These are phyloP conservation scores for Scaptomyza flava DNA, from an alignment of 2,888 invertebrate species.

Conservation along the genomic window DNA sequence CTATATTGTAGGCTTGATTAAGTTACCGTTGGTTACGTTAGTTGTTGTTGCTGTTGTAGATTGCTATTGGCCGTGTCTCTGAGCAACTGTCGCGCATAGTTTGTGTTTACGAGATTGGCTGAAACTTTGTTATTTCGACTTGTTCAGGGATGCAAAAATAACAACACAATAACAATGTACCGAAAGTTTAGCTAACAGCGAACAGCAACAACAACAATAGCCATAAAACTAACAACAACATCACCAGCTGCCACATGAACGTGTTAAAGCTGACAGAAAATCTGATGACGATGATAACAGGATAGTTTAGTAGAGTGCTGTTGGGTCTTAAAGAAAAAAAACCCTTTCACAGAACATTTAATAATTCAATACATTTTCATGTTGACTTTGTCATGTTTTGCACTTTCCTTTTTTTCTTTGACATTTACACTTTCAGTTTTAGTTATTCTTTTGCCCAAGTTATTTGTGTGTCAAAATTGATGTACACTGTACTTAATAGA, in stretches of 20 bases:
- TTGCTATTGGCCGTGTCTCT: constrained; percentile 35
- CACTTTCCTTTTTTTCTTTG: constrained; percentile 17
- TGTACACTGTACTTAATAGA: neutral
- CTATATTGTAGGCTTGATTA: constrained; percentile 32
- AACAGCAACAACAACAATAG: constrained; percentile 28
- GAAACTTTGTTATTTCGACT: constrained; percentile 42
- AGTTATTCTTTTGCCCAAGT: neutral
- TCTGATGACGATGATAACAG: neutral
- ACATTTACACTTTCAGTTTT: constrained; percentile 30
- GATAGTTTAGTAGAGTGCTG: neutral
- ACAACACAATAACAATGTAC: constrained; percentile 18
- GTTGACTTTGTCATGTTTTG: constrained; percentile 14
- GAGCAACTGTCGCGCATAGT: constrained; percentile 47
- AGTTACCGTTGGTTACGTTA: constrained; percentile 25
- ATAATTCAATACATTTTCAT: constrained; percentile 30
- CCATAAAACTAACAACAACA: constrained; percentile 23
- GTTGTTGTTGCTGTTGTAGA: constrained; percentile 9
- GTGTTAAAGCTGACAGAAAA: constrained; percentile 31
- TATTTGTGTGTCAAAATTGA: neutral
- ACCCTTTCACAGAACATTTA: constrained; percentile 9
- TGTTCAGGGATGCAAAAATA: constrained; percentile 29
- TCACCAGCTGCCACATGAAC: constrained; percentile 38
- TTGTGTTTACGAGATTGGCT: constrained; percentile 37
- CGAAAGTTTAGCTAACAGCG: constrained; percentile 18
- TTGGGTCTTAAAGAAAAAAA: neutral